Evolutionary conservation across 1,140 invertebrate species (phyloP), one percentile per base, ranked within the genome.

Genomic region (Chironomus tepperi): DNA sequence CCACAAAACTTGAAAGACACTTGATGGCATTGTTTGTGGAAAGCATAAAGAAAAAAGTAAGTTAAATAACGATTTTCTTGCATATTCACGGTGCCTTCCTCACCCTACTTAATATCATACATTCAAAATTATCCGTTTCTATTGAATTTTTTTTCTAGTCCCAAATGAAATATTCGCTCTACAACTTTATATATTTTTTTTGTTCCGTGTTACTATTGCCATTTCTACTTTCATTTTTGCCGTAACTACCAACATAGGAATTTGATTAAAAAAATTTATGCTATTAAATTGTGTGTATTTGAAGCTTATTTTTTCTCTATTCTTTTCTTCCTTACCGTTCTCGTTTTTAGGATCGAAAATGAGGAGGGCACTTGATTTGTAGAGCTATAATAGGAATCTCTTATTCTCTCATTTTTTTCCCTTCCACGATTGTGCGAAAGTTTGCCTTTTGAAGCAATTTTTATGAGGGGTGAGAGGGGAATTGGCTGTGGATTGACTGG

Each of bases 211-310:
- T 34, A 34, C 24, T 34, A 34, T 34, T 34, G 24, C 24, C 24
- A 34, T 34, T 34, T 34, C 24, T 34, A 34, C 24, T 34, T 34
- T 34, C 24, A 34, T 34, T 34, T 34, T 34, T 34, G 24, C 24
- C 24, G 24, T 70, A 70, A 70, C 65, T 70, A 70, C 65, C 65
- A 19, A 70, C 65, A 70, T 18, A 70, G 65, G 65, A 70, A 70
- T 70, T 70, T 70, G 65, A 70, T 70, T 70, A 70, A 70, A 70
- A 57, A 70, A 70, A 70, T 70, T 70, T 70, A 70, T 70, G 65
- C 65, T 6, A 70, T 70, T 70, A 70, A 70, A 70, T 70, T 70
- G 65, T 70, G 65, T 70, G 65, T 70, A 70, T 70, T 70, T 21
- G 65, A 70, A 70, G 65, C 19, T 70, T 70, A 70, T 21, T 70